Evolutionary conservation across 92 coral and sea anemone genomes (phyloP), one percentile per base, ranked within the genome.

Genomic region (Actinostola sp.): DNA sequence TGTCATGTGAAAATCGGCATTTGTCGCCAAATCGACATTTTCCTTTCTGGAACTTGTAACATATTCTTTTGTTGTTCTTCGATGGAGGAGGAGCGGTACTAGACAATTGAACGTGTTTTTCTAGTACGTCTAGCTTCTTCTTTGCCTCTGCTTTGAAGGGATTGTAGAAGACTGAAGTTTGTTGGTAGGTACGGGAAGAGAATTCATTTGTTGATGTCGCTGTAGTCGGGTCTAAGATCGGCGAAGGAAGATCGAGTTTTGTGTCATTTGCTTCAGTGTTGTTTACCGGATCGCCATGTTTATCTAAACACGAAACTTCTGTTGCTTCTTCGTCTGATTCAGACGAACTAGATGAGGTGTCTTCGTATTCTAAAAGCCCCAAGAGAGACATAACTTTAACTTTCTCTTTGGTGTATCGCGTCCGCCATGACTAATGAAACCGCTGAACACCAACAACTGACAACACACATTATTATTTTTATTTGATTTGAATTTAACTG

Each of bases 71-170:
- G n/a, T 88, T 94, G 55, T 68, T 64, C 59, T 77, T 84, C 50
- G 45, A 65, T 17, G 80, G 71, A 8, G 83, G 79, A 13, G 85
- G 75, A 29, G 63, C 68, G 17, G 56, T 68, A 32, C 75, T 83
- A 20, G 97, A 82, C 23, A 94, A 85, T 13, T 85, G 91, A 34
- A 94, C 98, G 30, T 94, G 98, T 54, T 88, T 84, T 68, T 94
- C 97, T 15, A 94, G 82, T 61, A 84, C 82, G 29, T 93, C 86
- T 7, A 94, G 84, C 63, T 80, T 94, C 63, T 81, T 79, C 75
- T 86, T 85, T 66, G 91, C 98, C 61, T 92, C 90, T 45, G 97
- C 98, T 70, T 84, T 72, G 67, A 81, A 94, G 17, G 98, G 98
- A 61, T 94, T 94, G 59, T 88, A 94, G 78, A 94, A 94, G 32